Percentiles rank a stretch among this genome's conserved stretches.
phyloP scores from a whole-genome alignment of 2,888 invertebrate species.

The Clitarchus hookeri region DNA sequence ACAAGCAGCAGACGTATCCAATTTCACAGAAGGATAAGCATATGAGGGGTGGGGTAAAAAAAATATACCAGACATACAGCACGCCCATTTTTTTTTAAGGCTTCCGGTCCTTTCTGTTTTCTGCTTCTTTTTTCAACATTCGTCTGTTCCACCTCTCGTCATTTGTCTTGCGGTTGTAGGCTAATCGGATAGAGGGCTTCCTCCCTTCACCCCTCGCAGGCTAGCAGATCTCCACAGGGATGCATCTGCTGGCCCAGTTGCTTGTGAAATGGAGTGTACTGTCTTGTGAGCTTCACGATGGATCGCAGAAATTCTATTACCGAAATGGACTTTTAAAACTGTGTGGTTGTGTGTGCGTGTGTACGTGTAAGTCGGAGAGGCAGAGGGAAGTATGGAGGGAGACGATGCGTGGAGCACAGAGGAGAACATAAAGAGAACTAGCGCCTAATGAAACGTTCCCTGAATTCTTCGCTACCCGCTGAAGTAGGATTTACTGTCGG shows the following conservation, averaged over 20 bases:
- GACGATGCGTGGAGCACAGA: no score
- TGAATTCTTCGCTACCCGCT: no score
- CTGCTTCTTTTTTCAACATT: neutral
- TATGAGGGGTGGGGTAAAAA: no score
- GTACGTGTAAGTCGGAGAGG: neutral
- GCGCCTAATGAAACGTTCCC: no score
- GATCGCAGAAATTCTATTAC: conserved; percentile 43
- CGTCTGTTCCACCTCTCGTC: neutral
- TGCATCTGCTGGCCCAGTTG: neutral
- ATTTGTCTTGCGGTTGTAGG: neutral
- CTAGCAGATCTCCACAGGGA: no score
- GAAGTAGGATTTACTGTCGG: no score
- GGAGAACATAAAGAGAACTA: no score
- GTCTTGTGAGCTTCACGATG: conserved; percentile 26
- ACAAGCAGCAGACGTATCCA: no score
- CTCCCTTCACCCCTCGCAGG: neutral
- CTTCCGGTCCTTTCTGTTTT: neutral
- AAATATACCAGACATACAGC: no score
- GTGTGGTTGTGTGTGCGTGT: neutral
- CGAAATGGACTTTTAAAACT: conserved; percentile 45
- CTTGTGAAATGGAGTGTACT: conserved; percentile 19
- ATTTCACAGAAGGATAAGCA: no score
- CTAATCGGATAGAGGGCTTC: conserved; percentile 12
- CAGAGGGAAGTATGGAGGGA: neutral
- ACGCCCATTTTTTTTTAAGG: no score